A percentile compares a stretch with the other conserved stretches of the same genome.
phyloP scores from a whole-genome alignment of 2,113 vertebrate species.

The Macheiramphus alcinus region DNA sequence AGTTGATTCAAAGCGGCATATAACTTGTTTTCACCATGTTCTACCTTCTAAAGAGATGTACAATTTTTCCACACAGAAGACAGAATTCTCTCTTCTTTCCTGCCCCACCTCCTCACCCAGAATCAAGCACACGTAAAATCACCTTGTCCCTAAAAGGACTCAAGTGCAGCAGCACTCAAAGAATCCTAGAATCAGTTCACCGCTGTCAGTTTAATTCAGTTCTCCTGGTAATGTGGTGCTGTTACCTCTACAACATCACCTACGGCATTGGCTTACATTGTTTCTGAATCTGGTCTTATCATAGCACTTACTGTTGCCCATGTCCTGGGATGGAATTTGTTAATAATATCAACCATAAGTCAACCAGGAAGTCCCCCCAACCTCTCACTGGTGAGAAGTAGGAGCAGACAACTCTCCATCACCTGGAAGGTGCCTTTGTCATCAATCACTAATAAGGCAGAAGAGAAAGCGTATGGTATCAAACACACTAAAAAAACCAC shows the following conservation, averaged over 20 bases:
- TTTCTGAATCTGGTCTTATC: neutral
- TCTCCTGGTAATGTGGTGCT: neutral
- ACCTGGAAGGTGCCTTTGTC: neutral
- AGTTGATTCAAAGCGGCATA: neutral
- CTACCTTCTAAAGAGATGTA: neutral
- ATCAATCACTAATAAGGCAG: neutral
- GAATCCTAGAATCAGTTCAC: neutral
- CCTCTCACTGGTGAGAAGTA: neutral
- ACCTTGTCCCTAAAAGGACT: neutral
- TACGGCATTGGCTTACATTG: neutral
- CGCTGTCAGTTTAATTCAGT: neutral
- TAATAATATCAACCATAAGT: neutral
- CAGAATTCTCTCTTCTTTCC: neutral
- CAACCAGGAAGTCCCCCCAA: neutral
- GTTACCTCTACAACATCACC: neutral
- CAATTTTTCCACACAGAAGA: neutral
- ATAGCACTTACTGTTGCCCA: neutral
- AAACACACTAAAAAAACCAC: neutral
- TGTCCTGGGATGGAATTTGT: neutral
- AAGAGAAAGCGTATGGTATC: neutral
- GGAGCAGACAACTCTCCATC: neutral
- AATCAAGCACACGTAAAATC: neutral
- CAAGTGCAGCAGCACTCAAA: neutral
- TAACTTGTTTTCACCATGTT: neutral
- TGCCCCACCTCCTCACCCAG: neutral